Evolutionary conservation across 2,797 vertebrate species (phyloP).

Genomic region (Cynodonichthys magdalenae): DNA sequence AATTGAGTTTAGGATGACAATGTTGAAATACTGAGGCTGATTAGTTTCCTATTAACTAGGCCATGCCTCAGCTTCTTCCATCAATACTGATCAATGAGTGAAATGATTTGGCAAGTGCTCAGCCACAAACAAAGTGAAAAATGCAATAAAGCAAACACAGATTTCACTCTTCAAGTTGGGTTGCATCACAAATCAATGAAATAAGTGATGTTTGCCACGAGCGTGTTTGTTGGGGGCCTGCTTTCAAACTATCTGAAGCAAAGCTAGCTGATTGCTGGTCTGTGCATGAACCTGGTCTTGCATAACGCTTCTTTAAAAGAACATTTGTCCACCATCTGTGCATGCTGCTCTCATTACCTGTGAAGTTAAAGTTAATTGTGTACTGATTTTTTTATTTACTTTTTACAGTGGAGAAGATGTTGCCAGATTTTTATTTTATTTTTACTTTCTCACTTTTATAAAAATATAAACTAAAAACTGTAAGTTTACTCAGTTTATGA

Average conservation of each 20-base stretch:
- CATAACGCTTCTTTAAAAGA: constrained; percentile 69
- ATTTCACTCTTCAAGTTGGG: constrained; percentile 28
- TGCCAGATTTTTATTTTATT: constrained; percentile 32
- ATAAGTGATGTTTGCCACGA: constrained; percentile 39
- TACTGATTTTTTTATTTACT: constrained; percentile 35
- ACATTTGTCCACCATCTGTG: constrained; percentile 79
- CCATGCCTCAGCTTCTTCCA: constrained; percentile 29
- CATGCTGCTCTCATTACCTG: constrained; percentile 68
- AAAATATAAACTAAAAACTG: constrained; percentile 25
- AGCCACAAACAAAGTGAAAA: constrained; percentile 51
- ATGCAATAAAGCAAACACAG: constrained; percentile 39
- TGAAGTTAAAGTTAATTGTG: constrained; percentile 50
- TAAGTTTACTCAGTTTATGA: constrained; percentile 29
- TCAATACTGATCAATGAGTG: constrained; percentile 48
- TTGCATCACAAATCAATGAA: constrained; percentile 54
- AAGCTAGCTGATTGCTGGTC: constrained; percentile 61
- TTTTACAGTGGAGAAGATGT: constrained; percentile 46
- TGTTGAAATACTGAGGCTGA: constrained; percentile 44
- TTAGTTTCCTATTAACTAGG: constrained; percentile 32
- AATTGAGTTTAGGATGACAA: constrained; percentile 23
- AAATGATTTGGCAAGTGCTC: constrained; percentile 48
- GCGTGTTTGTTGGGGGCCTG: constrained; percentile 54
- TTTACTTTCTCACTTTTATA: constrained; percentile 18
- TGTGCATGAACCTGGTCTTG: constrained; percentile 62
- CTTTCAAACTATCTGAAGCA: constrained; percentile 66